Conservation (phyloP, 2,888 invertebrate species). For the Panzeria rudis region DNA sequence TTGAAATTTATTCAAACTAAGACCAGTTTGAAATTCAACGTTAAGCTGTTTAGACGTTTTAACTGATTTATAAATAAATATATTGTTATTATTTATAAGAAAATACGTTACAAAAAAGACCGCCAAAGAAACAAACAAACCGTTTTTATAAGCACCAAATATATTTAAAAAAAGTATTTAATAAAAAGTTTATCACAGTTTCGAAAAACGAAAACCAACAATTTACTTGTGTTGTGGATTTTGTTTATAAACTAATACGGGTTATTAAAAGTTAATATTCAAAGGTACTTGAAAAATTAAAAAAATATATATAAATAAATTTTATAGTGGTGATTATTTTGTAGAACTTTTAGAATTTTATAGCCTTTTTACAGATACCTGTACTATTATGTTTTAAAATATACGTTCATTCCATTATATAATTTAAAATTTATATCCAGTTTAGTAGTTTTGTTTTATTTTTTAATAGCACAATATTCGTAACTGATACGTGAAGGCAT, state of each 20-base stretch:
- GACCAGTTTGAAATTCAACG: constrained; percentile 55
- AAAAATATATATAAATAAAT: background rate
- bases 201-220: background rate
- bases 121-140: constrained; percentile 18
- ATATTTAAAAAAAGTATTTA: background rate
- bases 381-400: no score
- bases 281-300: background rate
- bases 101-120: constrained; percentile 16
- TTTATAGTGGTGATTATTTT: background rate
- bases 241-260: background rate
- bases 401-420: no score
- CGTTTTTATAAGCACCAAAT: constrained; percentile 2
- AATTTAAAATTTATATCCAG: no score
- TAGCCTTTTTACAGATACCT: no score
- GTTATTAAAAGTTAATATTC: background rate
- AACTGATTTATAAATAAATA: background rate
- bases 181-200: no score
- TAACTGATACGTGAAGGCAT: no score
- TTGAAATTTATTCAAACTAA: constrained; percentile 36
- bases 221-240: background rate
- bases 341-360: no score
- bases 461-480: no score
- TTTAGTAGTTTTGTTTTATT: no score
- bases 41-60: constrained; percentile 55
- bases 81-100: no score